Base-by-base conservation (phyloP, 2,113 vertebrate species). In the Oryzias melastigma region DNA sequence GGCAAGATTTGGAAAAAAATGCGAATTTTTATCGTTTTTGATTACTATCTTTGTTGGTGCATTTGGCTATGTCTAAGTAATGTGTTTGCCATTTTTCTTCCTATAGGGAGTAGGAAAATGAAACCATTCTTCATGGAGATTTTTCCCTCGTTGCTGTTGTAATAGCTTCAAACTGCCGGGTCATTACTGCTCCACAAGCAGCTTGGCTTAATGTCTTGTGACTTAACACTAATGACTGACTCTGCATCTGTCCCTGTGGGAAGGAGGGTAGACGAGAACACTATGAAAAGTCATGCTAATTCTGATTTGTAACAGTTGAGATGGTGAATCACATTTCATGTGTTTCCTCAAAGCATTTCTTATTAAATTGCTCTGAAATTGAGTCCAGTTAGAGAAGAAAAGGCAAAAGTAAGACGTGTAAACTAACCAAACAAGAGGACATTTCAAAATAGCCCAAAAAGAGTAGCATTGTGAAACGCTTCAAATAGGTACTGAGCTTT, bases 181-280 rank as follows among this genome's bases (percentile, higher is more conserved):
- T 84, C 80, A 85, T 89, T 86, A 89, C 76, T 59, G 82, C 85
- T 59, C 84, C 73, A 80, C 83, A 78, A 84, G 75, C 76, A 69
- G 77, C 78, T 75, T 61, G 72, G 69, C 78, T 79, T 87, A 88
- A 90, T 85, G 82, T 87, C 82, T 90, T 87, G 71, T 86, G 84
- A 87, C 83, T 83, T 75, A 79, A 78, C 71, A 58, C 65, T 89
- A 86, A 85, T 86, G 81, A 83, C 86, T 82, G 63, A 83, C 76
- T 83, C 75, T 60, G 68, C 77, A 73, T 89, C 83, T 84, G 81
- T 72, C 74, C 75, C 87, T 67, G 74, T 45, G 22, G 84, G 81
- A 71, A 61, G 47, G 53, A 66, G 48, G 42, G 54, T 19, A 46
- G 53, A 73, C 42, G 18, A 53, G 55, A 70, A 63, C 63, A 10